A percentile compares a stretch with the other conserved stretches of the same genome.
phyloP scores from a whole-genome alignment of 2,113 vertebrate genomes.

The Nyctereutes procyonoides region DNA sequence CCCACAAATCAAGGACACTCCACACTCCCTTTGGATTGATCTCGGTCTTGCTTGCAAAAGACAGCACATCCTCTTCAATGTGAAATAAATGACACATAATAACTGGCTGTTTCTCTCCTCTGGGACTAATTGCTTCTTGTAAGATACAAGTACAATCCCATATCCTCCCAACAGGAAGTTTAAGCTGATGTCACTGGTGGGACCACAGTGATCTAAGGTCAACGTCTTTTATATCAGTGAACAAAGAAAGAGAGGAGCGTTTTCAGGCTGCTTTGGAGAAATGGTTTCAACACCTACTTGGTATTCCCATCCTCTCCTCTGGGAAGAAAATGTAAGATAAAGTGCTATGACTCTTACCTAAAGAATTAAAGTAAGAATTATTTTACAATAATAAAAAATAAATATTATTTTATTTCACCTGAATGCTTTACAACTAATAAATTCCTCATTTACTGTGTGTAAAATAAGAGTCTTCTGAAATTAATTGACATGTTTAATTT shows the following conservation, averaged over 20 bases:
- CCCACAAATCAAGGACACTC: not conserved
- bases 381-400: not conserved
- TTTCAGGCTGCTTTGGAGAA: not conserved
- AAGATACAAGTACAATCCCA: not conserved
- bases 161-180: not conserved
- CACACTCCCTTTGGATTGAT: not conserved
- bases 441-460: not conserved
- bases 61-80: not conserved
- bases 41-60: not conserved
- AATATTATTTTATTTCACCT: not conserved
- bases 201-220: not conserved
- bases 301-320: not conserved
- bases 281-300: not conserved
- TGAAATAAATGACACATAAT: not conserved
- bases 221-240: not conserved
- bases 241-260: not conserved
- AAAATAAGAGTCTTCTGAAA: conserved; percentile 32
- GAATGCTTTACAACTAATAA: not conserved
- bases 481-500: conserved; percentile 57
- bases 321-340: not conserved
- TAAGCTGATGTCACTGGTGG: not conserved
- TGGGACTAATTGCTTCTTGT: not conserved
- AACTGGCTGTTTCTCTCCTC: not conserved
- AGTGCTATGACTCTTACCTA: not conserved
- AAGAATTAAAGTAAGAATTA: not conserved